phyloP scores from a whole-genome alignment of 2,113 vertebrate species.

The Eudyptes chrysolophus region DNA sequence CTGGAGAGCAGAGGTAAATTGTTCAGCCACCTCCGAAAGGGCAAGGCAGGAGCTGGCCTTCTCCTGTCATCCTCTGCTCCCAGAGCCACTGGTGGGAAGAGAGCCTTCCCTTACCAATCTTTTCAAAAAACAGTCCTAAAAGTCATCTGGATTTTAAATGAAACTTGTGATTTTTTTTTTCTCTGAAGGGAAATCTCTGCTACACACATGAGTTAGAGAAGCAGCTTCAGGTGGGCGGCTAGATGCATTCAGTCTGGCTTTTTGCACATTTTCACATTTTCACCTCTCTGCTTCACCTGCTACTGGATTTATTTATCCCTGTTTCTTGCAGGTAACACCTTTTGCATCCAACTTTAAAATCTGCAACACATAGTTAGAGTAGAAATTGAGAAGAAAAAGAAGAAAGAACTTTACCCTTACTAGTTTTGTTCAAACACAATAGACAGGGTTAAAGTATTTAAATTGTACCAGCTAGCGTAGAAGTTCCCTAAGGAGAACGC shows the following conservation, averaged over 20 bases:
- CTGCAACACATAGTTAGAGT: not conserved
- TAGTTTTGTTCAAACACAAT: not conserved
- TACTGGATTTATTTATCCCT: not conserved
- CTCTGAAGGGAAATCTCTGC: not conserved
- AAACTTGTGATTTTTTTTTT: not conserved
- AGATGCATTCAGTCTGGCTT: not conserved
- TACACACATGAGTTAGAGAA: not conserved
- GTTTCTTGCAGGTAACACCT: not conserved
- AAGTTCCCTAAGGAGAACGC: constrained; percentile 92
- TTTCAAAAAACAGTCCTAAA: not conserved
- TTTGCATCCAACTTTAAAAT: not conserved
- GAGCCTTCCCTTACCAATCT: not conserved
- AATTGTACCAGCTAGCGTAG: constrained; percentile 86
- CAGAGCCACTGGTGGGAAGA: not conserved
- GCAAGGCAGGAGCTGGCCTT: not conserved
- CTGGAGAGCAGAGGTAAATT: not conserved
- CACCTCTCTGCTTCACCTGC: not conserved
- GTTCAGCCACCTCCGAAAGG: not conserved
- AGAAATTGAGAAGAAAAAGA: not conserved
- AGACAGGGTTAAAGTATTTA: not conserved
- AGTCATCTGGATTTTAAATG: not conserved
- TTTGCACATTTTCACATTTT: not conserved
- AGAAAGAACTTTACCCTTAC: not conserved
- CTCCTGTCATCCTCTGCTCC: not conserved
- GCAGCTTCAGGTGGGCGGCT: not conserved